A percentile compares a stretch with the other conserved stretches of the same genome.
phyloP scores from a whole-genome alignment of 1,140 invertebrate species.

The Delia radicum region DNA sequence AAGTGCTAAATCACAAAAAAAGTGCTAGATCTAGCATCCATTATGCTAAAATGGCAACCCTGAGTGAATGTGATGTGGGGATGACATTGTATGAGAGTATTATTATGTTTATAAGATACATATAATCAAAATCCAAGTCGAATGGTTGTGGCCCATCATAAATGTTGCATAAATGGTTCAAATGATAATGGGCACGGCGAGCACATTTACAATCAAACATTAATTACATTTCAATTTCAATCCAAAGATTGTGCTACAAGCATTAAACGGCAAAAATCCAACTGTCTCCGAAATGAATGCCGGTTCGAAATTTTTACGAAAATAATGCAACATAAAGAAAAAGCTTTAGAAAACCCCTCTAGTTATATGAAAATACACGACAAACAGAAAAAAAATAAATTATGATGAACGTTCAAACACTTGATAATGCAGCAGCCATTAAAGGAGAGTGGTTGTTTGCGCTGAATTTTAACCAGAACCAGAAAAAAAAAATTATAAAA shows the following conservation, averaged over 20 bases:
- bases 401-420: background rate
- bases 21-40: too few species aligned
- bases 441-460: background rate
- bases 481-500: background rate
- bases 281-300: background rate
- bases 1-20: too few species aligned
- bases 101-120: background rate
- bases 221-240: background rate
- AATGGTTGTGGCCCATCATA: background rate
- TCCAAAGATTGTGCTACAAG: background rate
- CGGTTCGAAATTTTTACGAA: background rate
- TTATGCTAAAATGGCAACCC: too few species aligned
- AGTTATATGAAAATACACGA: too few species aligned
- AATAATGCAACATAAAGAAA: background rate
- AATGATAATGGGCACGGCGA: background rate
- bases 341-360: background rate
- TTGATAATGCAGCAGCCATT: conserved; percentile 3
- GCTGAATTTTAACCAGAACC: background rate
- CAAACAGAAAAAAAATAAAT: too few species aligned
- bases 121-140: background rate
- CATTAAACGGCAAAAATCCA: background rate
- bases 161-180: background rate
- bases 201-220: background rate
- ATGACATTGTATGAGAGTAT: background rate
- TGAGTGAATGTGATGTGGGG: background rate